phyloP scores from a whole-genome alignment of 2,797 vertebrate genomes.

The Pseudochirops cupreus region DNA sequence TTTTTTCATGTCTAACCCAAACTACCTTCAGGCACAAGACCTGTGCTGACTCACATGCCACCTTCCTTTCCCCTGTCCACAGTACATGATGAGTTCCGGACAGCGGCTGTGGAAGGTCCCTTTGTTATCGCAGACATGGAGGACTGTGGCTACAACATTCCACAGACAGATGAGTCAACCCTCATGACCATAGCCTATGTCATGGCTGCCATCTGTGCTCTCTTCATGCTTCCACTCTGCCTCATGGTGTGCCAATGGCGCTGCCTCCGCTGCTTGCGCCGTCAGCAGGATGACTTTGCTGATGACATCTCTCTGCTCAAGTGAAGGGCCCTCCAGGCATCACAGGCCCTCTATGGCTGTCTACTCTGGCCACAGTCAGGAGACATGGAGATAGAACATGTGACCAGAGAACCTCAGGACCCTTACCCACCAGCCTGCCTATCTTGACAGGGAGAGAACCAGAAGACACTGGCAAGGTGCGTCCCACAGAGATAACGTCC shows the following conservation, averaged over 20 bases:
- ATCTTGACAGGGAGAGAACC: slow-evolving; percentile 50
- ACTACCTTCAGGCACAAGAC: slow-evolving; percentile 4
- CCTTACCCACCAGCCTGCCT: slow-evolving; percentile 62
- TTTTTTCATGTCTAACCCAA: slow-evolving; percentile 5
- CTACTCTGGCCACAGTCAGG: slow-evolving; percentile 58
- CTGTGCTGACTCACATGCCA: neutral
- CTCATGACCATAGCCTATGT: slow-evolving; percentile 99
- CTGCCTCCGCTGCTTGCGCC: slow-evolving; percentile 94
- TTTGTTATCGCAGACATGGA: slow-evolving; percentile 93
- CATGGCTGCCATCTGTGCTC: slow-evolving; percentile 99
- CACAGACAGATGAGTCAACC: slow-evolving; percentile 97
- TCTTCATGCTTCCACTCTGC: slow-evolving; percentile 99
- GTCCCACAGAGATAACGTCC: slow-evolving; percentile 40
- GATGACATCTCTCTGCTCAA: slow-evolving; percentile 99
- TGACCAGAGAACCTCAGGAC: slow-evolving; percentile 70
- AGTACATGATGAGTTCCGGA: slow-evolving; percentile 97
- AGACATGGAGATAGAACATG: slow-evolving; percentile 53
- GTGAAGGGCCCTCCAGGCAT: slow-evolving; percentile 81
- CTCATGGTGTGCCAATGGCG: slow-evolving; percentile 99
- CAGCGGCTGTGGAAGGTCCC: slow-evolving; percentile 93
- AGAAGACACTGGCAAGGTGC: slow-evolving; percentile 55
- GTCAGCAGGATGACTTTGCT: slow-evolving; percentile 93
- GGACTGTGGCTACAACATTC: slow-evolving; percentile 99
- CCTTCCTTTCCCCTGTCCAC: neutral
- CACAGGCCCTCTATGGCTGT: slow-evolving; percentile 45